Base-by-base conservation (phyloP, 2,888 invertebrate species). In the Eupithecia tripunctaria region DNA sequence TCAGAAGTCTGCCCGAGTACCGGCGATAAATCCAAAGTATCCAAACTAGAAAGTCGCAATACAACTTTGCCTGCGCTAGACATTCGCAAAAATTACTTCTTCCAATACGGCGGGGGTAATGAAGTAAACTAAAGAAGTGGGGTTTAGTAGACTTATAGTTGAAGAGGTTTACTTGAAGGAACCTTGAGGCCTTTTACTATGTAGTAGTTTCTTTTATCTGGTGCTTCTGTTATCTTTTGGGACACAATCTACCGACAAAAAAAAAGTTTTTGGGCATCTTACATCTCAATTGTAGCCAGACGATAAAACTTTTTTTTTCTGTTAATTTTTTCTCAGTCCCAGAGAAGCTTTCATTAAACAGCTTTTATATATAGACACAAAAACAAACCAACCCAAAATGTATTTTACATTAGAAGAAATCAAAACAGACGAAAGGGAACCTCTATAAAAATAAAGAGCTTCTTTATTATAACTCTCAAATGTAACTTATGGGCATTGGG, bases 1-100 rank as follows among this genome's bases (percentile, higher is more conserved):
- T 84, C 82, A 80, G 82, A 86, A 84, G 84, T 85, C 86, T 79
- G 82, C 78, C 77, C 81, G 77, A 83, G 84, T 82, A 80, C 79
- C 82, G 82, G 77, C 86, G 82, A 87, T 88, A 90, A 88, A 89
- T 89, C 85, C 81, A 75, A 82, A 82, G 82, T 82, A 82, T 82
- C 82, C 79, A 77, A 80, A 80, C 79, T 80, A 72, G 67, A 67
- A 72, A 77, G 75, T 74, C 69, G 73, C 77, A 78, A 78, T 77
- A 78, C 78, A 77, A 76, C 76, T 80, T 77, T 71, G 67, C 70
- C 78, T 74, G 70, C 59, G 47, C 65, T 68, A 69, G 71, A 66
- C 56, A 69, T 41, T 72, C 65, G 71, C 68, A 72, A 74, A 76
- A 76, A 76, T 75, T 72, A 75, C 75, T 67, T 47, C 56, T 67